Conservation (phyloP, 1,140 invertebrate species). For the Aethina tumida region DNA sequence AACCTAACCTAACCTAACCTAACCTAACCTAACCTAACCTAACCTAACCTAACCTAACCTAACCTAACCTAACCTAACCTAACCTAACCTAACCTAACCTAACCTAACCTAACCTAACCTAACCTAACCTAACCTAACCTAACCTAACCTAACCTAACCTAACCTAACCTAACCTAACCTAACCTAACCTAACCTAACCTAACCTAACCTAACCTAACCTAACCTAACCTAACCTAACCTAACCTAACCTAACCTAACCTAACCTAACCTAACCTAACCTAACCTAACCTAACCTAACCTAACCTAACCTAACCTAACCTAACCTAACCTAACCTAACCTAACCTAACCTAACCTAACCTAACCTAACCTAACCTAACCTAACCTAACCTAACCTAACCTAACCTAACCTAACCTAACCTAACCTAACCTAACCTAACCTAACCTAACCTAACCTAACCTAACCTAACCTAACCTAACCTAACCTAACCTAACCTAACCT, state of each 20-base stretch:
- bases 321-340: conserved; percentile 34
- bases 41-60: conserved; percentile 26
- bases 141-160: too few relatives aligned
- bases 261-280: conserved; percentile 20
- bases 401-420: conserved; percentile 25
- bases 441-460: too few relatives aligned
- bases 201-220: conserved; percentile 26
- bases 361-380: conserved; percentile 22
- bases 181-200: conserved; percentile 26
- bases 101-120: too few relatives aligned
- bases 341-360: conserved; percentile 36
- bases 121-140: too few relatives aligned
- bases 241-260: conserved; percentile 24
- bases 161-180: conserved; percentile 26
- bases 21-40: conserved; percentile 25
- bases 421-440: conserved; percentile 27
- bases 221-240: conserved; percentile 28
- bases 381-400: conserved; percentile 21
- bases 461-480: too few relatives aligned
- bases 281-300: conserved; percentile 20
- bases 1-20: conserved; percentile 29
- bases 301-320: conserved; percentile 13
- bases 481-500: too few relatives aligned
- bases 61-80: too few relatives aligned
- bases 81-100: too few relatives aligned